Conservation (phyloP, 2,888 invertebrate species). For the Noctua fimbriata region DNA sequence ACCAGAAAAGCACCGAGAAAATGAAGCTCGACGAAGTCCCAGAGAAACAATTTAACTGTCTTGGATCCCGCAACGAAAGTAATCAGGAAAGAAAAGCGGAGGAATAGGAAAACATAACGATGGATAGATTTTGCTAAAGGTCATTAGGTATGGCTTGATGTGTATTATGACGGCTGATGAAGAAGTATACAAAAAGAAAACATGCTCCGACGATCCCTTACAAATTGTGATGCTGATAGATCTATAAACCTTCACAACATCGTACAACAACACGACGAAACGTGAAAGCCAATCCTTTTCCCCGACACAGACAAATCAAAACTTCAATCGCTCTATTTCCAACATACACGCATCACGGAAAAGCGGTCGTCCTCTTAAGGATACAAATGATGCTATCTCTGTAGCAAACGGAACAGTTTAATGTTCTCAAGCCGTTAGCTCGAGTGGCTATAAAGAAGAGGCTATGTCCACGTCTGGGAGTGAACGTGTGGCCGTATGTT, state of each 20-base stretch:
- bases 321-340: slow-evolving; percentile 35
- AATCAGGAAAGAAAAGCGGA: too few relatives aligned
- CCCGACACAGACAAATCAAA: slow-evolving; percentile 45
- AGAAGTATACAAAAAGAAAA: background rate
- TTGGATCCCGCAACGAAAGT: too few relatives aligned
- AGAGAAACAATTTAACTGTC: too few relatives aligned
- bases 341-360: slow-evolving; percentile 50
- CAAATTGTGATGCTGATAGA: background rate
- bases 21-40: too few relatives aligned
- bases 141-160: background rate
- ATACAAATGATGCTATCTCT: slow-evolving; percentile 64
- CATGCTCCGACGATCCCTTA: background rate
- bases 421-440: slow-evolving; percentile 56
- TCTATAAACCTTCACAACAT: slow-evolving; percentile 1
- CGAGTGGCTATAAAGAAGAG: slow-evolving; percentile 58
- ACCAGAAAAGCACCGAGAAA: too few relatives aligned
- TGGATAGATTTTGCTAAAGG: background rate
- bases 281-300: slow-evolving; percentile 3
- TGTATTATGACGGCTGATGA: background rate
- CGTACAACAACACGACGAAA: background rate
- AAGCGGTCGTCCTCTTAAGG: slow-evolving; percentile 55
- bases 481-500: slow-evolving; percentile 28
- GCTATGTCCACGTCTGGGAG: slow-evolving; percentile 17
- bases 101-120: background rate
- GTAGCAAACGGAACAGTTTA: slow-evolving; percentile 58